A percentile compares a stretch with the other conserved stretches of the same genome.
phyloP scores from a whole-genome alignment of 92 coral and sea anemone species.

The Scolanthus callimorphus region DNA sequence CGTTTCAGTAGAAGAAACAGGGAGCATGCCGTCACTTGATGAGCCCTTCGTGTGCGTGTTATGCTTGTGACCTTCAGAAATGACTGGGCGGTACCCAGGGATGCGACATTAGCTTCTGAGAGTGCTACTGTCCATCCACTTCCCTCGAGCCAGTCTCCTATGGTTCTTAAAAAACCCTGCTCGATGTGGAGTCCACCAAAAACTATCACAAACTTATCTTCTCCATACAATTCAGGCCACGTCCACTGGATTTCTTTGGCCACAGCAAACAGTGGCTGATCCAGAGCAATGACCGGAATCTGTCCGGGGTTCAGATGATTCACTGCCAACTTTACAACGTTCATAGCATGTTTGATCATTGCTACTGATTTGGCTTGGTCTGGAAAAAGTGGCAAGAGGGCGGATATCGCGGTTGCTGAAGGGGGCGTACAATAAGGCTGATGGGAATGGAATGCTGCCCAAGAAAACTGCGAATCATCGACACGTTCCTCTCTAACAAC shows the following conservation, averaged over 20 bases:
- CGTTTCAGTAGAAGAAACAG: neutral
- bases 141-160: slow-evolving; percentile 2
- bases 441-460: slow-evolving; percentile 1
- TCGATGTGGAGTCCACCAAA: no score
- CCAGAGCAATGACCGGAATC: no score
- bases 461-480: no score
- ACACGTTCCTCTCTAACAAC: neutral
- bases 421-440: neutral
- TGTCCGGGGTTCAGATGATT: no score
- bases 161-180: neutral
- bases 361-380: neutral
- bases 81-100: slow-evolving; percentile 53
- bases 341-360: neutral
- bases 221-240: no score
- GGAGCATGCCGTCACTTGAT: slow-evolving; percentile 37
- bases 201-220: no score
- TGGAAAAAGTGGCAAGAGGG: neutral
- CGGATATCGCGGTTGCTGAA: neutral
- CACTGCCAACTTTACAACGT: no score
- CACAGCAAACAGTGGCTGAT: no score
- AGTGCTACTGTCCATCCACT: slow-evolving; percentile 49
- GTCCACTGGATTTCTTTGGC: no score
- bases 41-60: slow-evolving; percentile 47
- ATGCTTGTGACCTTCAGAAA: slow-evolving; percentile 43
- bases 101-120: slow-evolving; percentile 42